Evolutionary conservation across 2,113 vertebrate species (phyloP), one percentile per base, ranked within the genome.

Genomic region (Noturus placidus): DNA sequence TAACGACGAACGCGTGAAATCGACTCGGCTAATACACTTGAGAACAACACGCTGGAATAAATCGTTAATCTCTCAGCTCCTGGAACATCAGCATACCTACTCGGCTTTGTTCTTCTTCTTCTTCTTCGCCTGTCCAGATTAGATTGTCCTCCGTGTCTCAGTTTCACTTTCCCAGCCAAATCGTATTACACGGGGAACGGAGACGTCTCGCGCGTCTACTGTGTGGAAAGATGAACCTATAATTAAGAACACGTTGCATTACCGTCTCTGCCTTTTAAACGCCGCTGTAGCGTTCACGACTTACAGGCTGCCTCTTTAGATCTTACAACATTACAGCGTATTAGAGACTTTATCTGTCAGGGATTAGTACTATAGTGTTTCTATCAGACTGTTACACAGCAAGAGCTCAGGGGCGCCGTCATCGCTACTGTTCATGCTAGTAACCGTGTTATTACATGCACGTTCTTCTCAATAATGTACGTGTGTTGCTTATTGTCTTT

Each of bases 211-310:
- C 63, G 65, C 27, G 69, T 57, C 81, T 79, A 52, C 78, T 74
- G 74, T 30, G 46, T 42, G 91, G 92, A 88, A 86, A 90, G 92
- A 91, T 80, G 54, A 76, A 52, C 56, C 84, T 50, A 50, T 76
- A 74, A 80, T 84, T 94, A 95, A 95, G 94, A 93, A 78, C 92
- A 85, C 86, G 90, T 91, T 89, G 77, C 89, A 94, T 93, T 94
- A 95, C 91, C 87, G 91, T 89, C 56, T 92, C 33, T 87, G 90
- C 93, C 94, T 94, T 93, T 85, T 80, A 92, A 95, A 96, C 86
- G 92, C 92, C 89, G 90, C 91, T 90, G 93, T 94, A 93, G 95
- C 90, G 92, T 93, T 91, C 91, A 93, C 92, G 93, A 91, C 92
- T 90, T 93, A 94, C 93, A 56, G 78, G 8, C 54, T 30, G 50